Base-by-base conservation (phyloP, 37 sponge, comb jelly and placozoan genomes). In the Bolinopsis microptera region DNA sequence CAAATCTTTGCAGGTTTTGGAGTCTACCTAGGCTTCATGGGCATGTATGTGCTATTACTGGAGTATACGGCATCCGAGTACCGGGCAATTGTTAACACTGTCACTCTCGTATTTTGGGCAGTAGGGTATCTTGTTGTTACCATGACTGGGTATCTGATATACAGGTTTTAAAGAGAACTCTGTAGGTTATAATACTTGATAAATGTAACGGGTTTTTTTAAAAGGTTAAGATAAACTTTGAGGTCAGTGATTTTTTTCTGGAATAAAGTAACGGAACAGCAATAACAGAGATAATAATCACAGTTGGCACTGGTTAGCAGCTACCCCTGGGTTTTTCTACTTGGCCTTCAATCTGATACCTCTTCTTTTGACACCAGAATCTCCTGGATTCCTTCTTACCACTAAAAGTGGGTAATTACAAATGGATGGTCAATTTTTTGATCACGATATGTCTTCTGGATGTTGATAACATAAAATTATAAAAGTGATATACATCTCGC, bases 241-340 rank as follows among this genome's bases (percentile, higher is more conserved):
- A n/a, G n/a, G n/a, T n/a, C n/a, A n/a, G n/a, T n/a, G n/a, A n/a
- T n/a, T n/a, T n/a, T n/a, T n/a, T n/a, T n/a, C n/a, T n/a, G n/a
- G n/a, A n/a, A n/a, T n/a, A n/a, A n/a, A n/a, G n/a, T n/a, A n/a
- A n/a, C n/a, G n/a, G n/a, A n/a, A n/a, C n/a, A n/a, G n/a, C n/a
- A n/a, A n/a, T n/a, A n/a, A n/a, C n/a, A n/a, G n/a, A n/a, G n/a
- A n/a, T n/a, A n/a, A n/a, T n/a, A n/a, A n/a, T n/a, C n/a, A 2
- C 90, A 86, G 90, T 27, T 86, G 90, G 90, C 41, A 41, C 25
- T 86, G 90, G 90, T 25, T 41, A 28, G 41, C 90, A 24, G 90
- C 90, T 24, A 41, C 61, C 2, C n/a, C 90, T 26, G 90, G 90
- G 0, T 41, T 86, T 27, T 0, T 41, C 48, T 86, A 39, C 22